A percentile compares a stretch with the other conserved stretches of the same genome.
Evolutionary conservation across 2,797 vertebrate genomes (phyloP).

Genomic region (Clarias laeviceps): DNA sequence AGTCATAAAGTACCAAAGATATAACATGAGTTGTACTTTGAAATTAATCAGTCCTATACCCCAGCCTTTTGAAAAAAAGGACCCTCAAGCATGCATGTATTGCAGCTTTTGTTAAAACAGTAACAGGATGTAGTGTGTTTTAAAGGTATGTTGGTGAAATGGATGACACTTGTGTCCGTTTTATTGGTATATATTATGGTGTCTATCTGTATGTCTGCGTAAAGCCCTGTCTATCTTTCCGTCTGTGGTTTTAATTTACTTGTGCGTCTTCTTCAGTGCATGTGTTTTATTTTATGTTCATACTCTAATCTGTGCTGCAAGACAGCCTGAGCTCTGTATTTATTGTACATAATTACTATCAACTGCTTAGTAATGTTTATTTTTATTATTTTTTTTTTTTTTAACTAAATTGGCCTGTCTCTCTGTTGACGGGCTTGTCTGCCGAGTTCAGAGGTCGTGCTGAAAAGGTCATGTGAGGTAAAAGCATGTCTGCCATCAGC

Average conservation of each 20-base stretch:
- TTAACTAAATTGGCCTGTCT: neutral
- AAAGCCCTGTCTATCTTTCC: neutral
- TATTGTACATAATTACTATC: neutral
- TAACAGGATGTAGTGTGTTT: neutral
- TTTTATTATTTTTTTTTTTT: neutral
- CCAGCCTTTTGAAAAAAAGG: neutral
- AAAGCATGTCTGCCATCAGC: conserved; percentile 43
- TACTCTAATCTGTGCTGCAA: neutral
- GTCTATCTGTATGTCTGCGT: neutral
- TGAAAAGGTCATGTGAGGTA: conserved; percentile 33
- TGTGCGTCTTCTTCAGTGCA: neutral
- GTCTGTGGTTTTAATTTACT: neutral
- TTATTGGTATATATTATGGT: neutral
- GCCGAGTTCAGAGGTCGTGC: conserved; percentile 39
- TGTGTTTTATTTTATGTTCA: neutral
- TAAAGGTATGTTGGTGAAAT: too few species aligned
- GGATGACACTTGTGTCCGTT: too few species aligned
- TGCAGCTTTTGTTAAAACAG: too few species aligned
- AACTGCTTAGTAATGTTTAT: neutral
- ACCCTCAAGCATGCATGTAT: neutral
- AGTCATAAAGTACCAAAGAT: neutral
- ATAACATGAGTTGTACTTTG: neutral
- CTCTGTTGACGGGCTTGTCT: conserved; percentile 13
- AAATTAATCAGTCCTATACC: neutral
- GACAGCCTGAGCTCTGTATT: neutral